Evolutionary conservation across 2,888 invertebrate species (phyloP), one percentile per base, ranked within the genome.

Genomic region (Zonitis immaculata): DNA sequence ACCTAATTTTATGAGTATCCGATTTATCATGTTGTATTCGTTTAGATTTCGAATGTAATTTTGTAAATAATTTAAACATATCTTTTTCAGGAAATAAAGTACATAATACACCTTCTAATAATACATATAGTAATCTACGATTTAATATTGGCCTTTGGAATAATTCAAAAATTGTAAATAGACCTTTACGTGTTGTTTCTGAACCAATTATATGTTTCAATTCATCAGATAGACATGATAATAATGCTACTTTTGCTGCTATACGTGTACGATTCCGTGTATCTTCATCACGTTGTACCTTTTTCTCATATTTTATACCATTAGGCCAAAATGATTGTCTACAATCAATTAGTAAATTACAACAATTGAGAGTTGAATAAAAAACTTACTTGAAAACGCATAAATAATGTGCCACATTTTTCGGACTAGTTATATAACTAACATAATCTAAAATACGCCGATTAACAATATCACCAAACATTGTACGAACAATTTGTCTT

Each of bases 391-490:
- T 91, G 71, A 95, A 88, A 25, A 86, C 80, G 71, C 86, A 86
- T 54, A 95, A 79, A 76, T 94, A 94, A 67, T 89, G 89, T 1
- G 93, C 91, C 42, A 95, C 88, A 70, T 91, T 91, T 58, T 89
- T 86, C 0, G 94, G 91, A 59, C 92, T 91, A 0, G 95, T 95
- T 65, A 93, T 77, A 57, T 86, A 84, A 20, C 91, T 88, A 1
- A 95, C 93, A 66, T 91, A 87, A 66, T 95, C 94, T 47, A 94
- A 80, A 56, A 95, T 95, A 72, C 91, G 85, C 66, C 92, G 79
- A 75, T 91, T 92, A 32, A 91, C 88, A 61, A 88, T 87, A 68
- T 90, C 89, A 16, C 91, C 91, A 68, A 89, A 86, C 79, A 89
- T 87, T 14, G 88, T 86, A 60, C 88, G 83, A 45, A 91, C 82